Evolutionary conservation across 2,888 invertebrate genomes (phyloP).

Genomic region (Drosophila rellima): DNA sequence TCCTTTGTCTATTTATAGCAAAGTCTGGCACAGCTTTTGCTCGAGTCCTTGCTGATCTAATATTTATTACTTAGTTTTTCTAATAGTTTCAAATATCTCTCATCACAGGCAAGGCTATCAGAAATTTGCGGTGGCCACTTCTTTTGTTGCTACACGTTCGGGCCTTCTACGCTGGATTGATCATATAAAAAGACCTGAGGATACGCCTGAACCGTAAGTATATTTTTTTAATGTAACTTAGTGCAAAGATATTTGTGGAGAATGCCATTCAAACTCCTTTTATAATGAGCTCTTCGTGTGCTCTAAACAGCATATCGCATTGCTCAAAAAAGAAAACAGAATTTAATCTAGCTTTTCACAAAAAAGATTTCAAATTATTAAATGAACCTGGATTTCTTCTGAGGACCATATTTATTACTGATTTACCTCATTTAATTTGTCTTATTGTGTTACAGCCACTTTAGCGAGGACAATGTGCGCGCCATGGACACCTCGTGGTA

Average conservation of each 20-base stretch:
- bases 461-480: constrained; percentile 92
- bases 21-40: constrained; percentile 14
- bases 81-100: constrained; percentile 31
- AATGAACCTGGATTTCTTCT: too few species aligned
- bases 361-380: background rate
- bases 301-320: too few species aligned
- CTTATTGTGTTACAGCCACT: constrained; percentile 88
- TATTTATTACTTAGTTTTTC: background rate
- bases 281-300: background rate
- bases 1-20: background rate
- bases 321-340: background rate
- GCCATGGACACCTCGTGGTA: constrained; percentile 97
- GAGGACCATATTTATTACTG: too few species aligned
- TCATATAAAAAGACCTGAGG: constrained; percentile 87
- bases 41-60: constrained; percentile 2
- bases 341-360: background rate
- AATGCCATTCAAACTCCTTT: background rate
- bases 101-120: constrained; percentile 92
- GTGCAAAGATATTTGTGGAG: too few species aligned
- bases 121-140: constrained; percentile 93
- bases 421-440: background rate
- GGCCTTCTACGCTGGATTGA: constrained; percentile 96
- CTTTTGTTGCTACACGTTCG: constrained; percentile 96
- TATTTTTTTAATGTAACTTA: background rate
- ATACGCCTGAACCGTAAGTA: constrained; percentile 90